These are phyloP conservation scores for Drosophila serrata DNA, from an alignment of 1,140 invertebrate species.

Conservation along the genomic window DNA sequence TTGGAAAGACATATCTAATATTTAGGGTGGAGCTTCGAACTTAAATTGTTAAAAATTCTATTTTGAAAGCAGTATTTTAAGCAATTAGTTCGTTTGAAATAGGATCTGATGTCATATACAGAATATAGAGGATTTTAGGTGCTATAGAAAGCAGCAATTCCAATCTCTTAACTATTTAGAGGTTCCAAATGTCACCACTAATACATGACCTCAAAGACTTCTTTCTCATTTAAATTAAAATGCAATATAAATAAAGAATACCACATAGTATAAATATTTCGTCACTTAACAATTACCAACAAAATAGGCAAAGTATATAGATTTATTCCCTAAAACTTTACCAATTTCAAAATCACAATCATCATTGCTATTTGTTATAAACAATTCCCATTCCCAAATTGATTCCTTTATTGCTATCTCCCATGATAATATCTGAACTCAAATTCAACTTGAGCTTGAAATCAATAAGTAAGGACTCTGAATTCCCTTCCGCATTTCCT, in stretches of 20 bases:
- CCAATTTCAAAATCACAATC: background rate
- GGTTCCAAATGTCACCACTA: too few relatives aligned
- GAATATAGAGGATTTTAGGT: background rate
- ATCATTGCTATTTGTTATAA: background rate
- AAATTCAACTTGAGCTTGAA: background rate
- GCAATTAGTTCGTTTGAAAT: background rate
- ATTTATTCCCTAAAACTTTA: too few relatives aligned
- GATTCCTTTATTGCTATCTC: background rate
- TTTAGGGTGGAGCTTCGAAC: accelerated
- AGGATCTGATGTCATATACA: too few relatives aligned
- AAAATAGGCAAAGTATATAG: background rate
- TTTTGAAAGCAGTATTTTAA: background rate
- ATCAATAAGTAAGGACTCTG: background rate
- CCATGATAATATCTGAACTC: too few relatives aligned
- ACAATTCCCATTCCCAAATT: background rate
- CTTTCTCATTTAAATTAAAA: background rate
- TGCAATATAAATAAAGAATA: background rate
- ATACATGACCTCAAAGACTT: too few relatives aligned
- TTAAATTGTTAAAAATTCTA: background rate
- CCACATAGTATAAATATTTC: background rate
- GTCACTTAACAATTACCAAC: background rate
- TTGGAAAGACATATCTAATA: background rate
- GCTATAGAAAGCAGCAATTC: background rate
- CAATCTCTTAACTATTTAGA: too few relatives aligned
- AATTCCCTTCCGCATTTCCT: slow-evolving; percentile 8